Percentiles rank a stretch among this genome's conserved stretches.
phyloP scores from a whole-genome alignment of 1,140 invertebrate genomes.

The Aphidius ervi region DNA sequence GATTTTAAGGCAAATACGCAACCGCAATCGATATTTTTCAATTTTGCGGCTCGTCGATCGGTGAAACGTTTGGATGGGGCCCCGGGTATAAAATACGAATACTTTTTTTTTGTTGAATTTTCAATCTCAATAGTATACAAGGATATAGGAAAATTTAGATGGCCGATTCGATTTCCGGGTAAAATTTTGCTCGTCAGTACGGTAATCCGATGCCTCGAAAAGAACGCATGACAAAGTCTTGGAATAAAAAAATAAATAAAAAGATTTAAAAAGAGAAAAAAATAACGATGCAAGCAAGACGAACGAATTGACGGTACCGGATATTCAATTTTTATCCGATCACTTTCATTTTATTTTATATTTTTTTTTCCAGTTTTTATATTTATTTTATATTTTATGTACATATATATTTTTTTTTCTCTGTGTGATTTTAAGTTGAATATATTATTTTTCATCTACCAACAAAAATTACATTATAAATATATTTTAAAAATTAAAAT shows the following conservation, averaged over 20 bases:
- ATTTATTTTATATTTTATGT: conserved; percentile 1
- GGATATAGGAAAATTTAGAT: conserved; percentile 14
- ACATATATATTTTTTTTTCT: not conserved
- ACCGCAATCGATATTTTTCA: conserved; percentile 27
- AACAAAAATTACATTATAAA: no score
- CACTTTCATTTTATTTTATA: conserved; percentile 1
- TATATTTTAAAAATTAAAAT: no score
- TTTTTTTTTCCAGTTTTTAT: not conserved
- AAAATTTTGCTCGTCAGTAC: conserved; percentile 18
- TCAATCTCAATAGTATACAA: conserved; percentile 12
- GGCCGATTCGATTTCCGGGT: conserved; percentile 18
- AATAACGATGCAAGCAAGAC: not conserved
- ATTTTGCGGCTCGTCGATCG: conserved; percentile 30
- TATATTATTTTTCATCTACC: no score
- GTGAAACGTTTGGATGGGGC: conserved; percentile 10
- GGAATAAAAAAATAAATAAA: not conserved
- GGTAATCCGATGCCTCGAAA: conserved; percentile 11
- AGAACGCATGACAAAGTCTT: not conserved
- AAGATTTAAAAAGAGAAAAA: not conserved
- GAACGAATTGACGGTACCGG: conserved; percentile 15
- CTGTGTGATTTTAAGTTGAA: no score
- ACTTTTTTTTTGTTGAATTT: conserved; percentile 16
- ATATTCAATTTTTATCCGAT: conserved; percentile 14
- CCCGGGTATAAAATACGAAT: not conserved
- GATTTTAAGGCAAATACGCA: no score